Evolutionary conservation across 2,113 vertebrate genomes (phyloP).

Genomic region (Seriola dumerili): DNA sequence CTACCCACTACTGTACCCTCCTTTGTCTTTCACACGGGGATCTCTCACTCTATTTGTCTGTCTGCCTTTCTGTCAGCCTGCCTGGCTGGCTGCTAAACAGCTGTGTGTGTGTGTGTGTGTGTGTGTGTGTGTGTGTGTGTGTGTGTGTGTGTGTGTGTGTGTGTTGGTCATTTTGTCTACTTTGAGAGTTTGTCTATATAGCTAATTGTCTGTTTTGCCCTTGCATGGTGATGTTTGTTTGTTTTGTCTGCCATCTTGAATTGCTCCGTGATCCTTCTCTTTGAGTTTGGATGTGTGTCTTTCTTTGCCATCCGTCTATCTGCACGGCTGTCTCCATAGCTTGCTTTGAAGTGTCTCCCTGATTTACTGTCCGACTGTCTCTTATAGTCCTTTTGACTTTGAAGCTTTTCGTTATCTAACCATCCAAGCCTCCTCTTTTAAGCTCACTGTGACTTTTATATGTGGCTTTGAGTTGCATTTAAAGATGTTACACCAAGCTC

Average conservation of each 20-base stretch:
- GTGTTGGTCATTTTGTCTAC: conserved; percentile 47
- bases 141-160: conserved; percentile 28
- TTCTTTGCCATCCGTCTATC: conserved; percentile 47
- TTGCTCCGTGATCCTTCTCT: conserved; percentile 43
- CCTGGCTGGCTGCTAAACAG: conserved; percentile 65
- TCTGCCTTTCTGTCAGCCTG: conserved; percentile 67
- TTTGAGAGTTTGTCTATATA: conserved; percentile 55
- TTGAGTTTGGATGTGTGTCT: conserved; percentile 45
- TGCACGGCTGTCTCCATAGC: conserved; percentile 52
- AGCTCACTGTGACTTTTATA: conserved; percentile 66
- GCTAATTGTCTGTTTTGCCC: conserved; percentile 60
- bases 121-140: conserved; percentile 16
- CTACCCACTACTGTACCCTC: conserved; percentile 79
- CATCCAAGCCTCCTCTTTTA: conserved; percentile 54
- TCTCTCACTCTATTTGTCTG: conserved; percentile 76
- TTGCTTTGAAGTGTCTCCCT: conserved; percentile 76
- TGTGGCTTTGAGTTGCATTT: conserved; percentile 59
- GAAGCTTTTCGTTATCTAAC: conserved; percentile 70
- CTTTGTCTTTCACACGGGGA: conserved; percentile 79
- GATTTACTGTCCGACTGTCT: conserved; percentile 76
- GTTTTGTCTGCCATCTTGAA: conserved; percentile 61
- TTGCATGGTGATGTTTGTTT: conserved; percentile 45
- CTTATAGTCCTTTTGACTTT: conserved; percentile 71
- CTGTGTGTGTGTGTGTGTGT: conserved; percentile 31
- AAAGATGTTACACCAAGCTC: conserved; percentile 65